Conservation (phyloP, 2,888 invertebrate genomes). For the Drosophila monieri region DNA sequence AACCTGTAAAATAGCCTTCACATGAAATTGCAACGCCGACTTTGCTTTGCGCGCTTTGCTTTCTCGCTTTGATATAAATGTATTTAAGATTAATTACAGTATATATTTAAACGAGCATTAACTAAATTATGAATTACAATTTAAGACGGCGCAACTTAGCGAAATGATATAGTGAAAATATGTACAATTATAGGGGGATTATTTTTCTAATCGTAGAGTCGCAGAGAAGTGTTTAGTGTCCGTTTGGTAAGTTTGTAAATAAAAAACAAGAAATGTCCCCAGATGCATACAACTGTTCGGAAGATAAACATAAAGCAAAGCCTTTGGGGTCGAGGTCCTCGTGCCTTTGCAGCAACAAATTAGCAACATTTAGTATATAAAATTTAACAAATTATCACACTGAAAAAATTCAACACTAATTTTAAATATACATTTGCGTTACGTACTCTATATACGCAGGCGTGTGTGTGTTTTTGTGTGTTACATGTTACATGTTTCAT, state of each 20-base stretch:
- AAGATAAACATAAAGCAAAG: constrained; percentile 37
- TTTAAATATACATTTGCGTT: constrained; percentile 54
- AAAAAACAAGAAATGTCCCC: constrained; percentile 14
- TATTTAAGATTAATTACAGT: constrained; percentile 47
- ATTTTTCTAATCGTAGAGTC: constrained; percentile 16
- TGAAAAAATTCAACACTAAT: constrained; percentile 76
- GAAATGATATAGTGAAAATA: constrained; percentile 41
- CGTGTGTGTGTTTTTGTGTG: constrained; percentile 31
- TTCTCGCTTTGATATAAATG: constrained; percentile 45
- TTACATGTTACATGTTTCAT: constrained; percentile 43
- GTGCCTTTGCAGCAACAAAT: constrained; percentile 60
- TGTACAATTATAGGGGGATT: constrained; percentile 58
- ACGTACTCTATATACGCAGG: constrained; percentile 20
- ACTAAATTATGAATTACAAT: constrained; percentile 57
- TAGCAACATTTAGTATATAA: constrained; percentile 62
- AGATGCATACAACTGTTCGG: constrained; percentile 10
- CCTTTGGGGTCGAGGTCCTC: constrained; percentile 16
- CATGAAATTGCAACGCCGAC: constrained; percentile 64
- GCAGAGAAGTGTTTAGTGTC: constrained; percentile 19
- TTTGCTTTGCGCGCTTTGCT: constrained; percentile 54
- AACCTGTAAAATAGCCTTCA: constrained; percentile 81
- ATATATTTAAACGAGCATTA: constrained; percentile 51
- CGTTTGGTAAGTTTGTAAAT: constrained; percentile 10
- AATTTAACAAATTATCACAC: constrained; percentile 80
- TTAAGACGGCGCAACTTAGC: constrained; percentile 45